These are phyloP conservation scores for Ptychadena robeensis DNA, from an alignment of 2,797 vertebrate species.

Conservation along the genomic window DNA sequence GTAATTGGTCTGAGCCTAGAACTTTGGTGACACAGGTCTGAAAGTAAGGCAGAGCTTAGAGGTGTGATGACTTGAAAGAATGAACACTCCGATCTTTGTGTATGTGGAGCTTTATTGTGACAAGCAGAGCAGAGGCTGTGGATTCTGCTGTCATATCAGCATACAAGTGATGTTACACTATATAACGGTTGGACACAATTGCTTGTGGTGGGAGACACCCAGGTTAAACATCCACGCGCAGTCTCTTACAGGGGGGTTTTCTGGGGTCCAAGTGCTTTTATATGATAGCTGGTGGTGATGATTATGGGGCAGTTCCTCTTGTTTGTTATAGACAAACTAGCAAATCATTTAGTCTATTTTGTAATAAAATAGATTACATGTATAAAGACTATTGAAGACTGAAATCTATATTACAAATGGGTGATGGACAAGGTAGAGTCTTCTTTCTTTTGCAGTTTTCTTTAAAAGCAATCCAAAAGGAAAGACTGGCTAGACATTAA, in stretches of 20 bases:
- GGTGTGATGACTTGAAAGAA: no score
- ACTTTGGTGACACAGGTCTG: no score
- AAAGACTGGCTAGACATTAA: conserved; percentile 41
- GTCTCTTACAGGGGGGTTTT: not conserved
- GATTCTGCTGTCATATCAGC: not conserved
- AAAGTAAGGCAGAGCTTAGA: no score
- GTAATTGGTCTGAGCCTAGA: no score
- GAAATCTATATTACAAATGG: conserved; percentile 28
- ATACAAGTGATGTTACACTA: conserved; percentile 1
- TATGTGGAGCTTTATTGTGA: conserved; percentile 11
- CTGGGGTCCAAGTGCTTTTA: not conserved
- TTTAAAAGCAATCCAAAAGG: not conserved
- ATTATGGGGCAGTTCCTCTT: not conserved
- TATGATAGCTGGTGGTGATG: not conserved
- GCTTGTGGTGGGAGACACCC: not conserved
- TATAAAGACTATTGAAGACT: conserved; percentile 38
- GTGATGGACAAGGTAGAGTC: not conserved
- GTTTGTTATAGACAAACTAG: not conserved
- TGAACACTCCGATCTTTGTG: not conserved
- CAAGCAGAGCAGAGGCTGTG: not conserved
- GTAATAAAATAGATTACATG: conserved; percentile 61
- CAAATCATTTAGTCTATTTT: conserved; percentile 25
- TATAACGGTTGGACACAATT: conserved; percentile 1
- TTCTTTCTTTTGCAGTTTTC: not conserved
- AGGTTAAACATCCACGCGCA: not conserved